Evolutionary conservation across 1,140 invertebrate genomes (phyloP).

Genomic region (Prorops nasuta): DNA sequence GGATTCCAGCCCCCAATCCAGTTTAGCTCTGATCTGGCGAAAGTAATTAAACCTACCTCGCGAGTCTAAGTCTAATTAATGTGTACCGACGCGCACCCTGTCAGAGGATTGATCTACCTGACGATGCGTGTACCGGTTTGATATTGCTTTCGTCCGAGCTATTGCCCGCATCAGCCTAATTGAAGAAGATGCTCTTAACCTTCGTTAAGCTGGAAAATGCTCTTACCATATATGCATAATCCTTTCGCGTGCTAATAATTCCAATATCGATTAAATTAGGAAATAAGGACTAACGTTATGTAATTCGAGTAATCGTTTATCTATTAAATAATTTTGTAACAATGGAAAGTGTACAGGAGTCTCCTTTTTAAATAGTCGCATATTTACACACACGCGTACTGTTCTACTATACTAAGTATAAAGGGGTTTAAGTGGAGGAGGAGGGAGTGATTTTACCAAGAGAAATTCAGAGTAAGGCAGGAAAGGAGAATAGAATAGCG

Average conservation of each 20-base stretch:
- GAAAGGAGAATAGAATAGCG: constrained; percentile 15
- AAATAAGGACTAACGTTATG: too few relatives aligned
- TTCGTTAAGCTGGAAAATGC: too few relatives aligned
- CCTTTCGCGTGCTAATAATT: too few relatives aligned
- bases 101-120: constrained; percentile 20
- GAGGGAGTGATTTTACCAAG: not conserved
- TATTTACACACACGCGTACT: too few relatives aligned
- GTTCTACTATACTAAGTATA: too few relatives aligned
- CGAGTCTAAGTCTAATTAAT: constrained; percentile 52
- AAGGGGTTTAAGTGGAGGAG: not conserved
- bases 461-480: constrained; percentile 7
- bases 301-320: too few relatives aligned
- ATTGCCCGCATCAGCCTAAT: constrained; percentile 11
- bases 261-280: too few relatives aligned
- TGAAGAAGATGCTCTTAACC: too few relatives aligned
- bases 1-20: not conserved
- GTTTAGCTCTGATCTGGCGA: constrained; percentile 47
- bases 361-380: too few relatives aligned
- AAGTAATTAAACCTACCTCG: constrained; percentile 54
- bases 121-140: constrained; percentile 22
- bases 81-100: constrained; percentile 33
- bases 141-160: constrained; percentile 26
- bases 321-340: too few relatives aligned
- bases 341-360: too few relatives aligned
- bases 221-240: too few relatives aligned